phyloP scores from a whole-genome alignment of 2,113 vertebrate genomes.

The Solea senegalensis region DNA sequence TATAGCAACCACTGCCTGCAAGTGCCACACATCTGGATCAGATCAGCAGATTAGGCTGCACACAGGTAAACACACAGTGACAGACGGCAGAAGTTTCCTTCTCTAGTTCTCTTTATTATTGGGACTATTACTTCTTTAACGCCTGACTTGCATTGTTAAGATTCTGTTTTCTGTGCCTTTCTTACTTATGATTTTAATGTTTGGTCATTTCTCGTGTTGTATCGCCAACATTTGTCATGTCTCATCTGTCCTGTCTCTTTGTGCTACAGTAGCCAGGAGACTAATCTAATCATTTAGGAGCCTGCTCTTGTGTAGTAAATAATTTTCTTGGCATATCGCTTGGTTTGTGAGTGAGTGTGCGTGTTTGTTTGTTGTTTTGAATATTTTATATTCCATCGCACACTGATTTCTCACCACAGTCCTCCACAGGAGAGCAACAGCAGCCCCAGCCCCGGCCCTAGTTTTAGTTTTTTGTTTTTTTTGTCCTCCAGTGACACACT shows the following conservation, averaged over 20 bases:
- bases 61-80: too few species aligned
- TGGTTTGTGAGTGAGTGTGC: neutral
- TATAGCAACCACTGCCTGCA: too few species aligned
- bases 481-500: slow-evolving; percentile 46
- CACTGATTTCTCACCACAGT: slow-evolving; percentile 10
- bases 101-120: too few species aligned
- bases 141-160: slow-evolving; percentile 39
- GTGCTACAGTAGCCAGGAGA: slow-evolving; percentile 48
- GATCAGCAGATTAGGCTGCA: too few species aligned
- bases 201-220: neutral
- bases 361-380: slow-evolving; percentile 5
- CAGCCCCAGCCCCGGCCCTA: slow-evolving; percentile 16
- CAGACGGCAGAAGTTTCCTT: too few species aligned
- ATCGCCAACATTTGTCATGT: slow-evolving; percentile 28
- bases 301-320: slow-evolving; percentile 54
- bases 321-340: slow-evolving; percentile 58
- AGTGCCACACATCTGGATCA: too few species aligned
- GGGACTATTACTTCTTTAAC: too few species aligned
- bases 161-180: slow-evolving; percentile 27
- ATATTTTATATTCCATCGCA: slow-evolving; percentile 19
- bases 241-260: slow-evolving; percentile 35
- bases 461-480: slow-evolving; percentile 17
- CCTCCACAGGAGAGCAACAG: slow-evolving; percentile 38
- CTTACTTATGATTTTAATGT: slow-evolving; percentile 8
- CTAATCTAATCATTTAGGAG: slow-evolving; percentile 68